phyloP scores from a whole-genome alignment of 2,113 vertebrate genomes.

The Semicossyphus pulcher region DNA sequence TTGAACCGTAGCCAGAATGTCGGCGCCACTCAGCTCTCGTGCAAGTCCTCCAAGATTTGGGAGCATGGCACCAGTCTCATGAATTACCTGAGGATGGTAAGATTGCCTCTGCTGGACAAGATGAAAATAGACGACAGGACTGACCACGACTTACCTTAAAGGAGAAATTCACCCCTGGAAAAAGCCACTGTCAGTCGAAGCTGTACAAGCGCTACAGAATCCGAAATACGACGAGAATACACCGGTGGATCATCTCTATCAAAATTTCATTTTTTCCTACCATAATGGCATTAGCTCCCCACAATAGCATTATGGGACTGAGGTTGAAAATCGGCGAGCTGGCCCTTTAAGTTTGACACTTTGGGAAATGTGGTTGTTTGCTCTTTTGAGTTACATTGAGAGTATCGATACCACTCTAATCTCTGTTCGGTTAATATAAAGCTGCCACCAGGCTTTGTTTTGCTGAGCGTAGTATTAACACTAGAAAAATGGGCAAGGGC shows the following conservation, averaged over 20 bases:
- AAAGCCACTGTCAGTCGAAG: no score
- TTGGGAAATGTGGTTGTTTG: conserved; percentile 6
- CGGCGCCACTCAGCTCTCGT: conserved; percentile 95
- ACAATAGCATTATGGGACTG: no score
- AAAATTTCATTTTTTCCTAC: no score
- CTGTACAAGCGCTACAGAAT: no score
- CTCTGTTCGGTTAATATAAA: background rate
- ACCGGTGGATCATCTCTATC: no score
- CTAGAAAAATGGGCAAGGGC: no score
- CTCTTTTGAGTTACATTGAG: conserved; percentile 1
- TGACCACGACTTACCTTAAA: background rate
- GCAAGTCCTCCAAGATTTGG: conserved; percentile 98
- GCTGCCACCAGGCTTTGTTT: background rate
- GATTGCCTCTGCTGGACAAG: conserved; percentile 52
- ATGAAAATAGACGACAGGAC: conserved; percentile 7
- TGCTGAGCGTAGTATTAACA: background rate
- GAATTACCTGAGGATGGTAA: conserved; percentile 99
- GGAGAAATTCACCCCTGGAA: no score
- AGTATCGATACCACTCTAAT: background rate
- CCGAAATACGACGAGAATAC: no score
- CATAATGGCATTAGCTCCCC: no score
- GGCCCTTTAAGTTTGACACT: no score
- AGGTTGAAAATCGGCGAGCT: no score
- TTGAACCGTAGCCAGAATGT: conserved; percentile 98
- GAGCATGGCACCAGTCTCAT: conserved; percentile 98